Percentiles rank a stretch among this genome's conserved stretches.
phyloP scores from a whole-genome alignment of 2,113 vertebrate genomes.

The Saccopteryx bilineata region DNA sequence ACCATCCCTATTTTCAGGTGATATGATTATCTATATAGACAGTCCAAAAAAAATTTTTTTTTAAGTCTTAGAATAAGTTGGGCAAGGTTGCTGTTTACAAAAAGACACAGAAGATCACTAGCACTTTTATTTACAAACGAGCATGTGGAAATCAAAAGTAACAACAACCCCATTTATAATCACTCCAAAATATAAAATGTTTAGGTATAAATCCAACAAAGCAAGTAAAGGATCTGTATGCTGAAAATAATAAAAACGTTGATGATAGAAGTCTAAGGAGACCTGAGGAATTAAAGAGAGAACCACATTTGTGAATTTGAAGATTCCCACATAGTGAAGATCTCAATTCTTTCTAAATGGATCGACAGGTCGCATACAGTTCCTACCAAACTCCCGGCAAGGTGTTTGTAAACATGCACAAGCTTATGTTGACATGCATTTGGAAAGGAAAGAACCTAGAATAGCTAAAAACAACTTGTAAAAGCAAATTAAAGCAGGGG shows the following conservation, averaged over 20 bases:
- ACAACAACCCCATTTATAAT: constrained; percentile 5
- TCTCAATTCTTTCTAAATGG: not conserved
- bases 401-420: not conserved
- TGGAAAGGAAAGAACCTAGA: not conserved
- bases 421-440: constrained; percentile 12
- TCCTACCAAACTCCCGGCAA: not conserved
- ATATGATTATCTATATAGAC: not conserved
- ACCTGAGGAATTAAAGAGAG: not conserved
- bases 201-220: constrained; percentile 43
- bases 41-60: not conserved
- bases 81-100: not conserved
- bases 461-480: constrained; percentile 21
- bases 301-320: not conserved
- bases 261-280: not conserved
- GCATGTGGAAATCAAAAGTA: not conserved
- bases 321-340: not conserved
- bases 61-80: not conserved
- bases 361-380: not conserved
- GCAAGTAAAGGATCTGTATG: not conserved
- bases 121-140: constrained; percentile 34
- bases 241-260: constrained; percentile 50
- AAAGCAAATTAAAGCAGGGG: not conserved
- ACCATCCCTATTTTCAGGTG: not conserved
- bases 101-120: not conserved
- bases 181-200: constrained; percentile 37